A percentile compares a stretch with the other conserved stretches of the same genome.
These are phyloP conservation scores for Ischnus inquisitorius DNA, from an alignment of 2,888 invertebrate genomes.

Conservation along the genomic window DNA sequence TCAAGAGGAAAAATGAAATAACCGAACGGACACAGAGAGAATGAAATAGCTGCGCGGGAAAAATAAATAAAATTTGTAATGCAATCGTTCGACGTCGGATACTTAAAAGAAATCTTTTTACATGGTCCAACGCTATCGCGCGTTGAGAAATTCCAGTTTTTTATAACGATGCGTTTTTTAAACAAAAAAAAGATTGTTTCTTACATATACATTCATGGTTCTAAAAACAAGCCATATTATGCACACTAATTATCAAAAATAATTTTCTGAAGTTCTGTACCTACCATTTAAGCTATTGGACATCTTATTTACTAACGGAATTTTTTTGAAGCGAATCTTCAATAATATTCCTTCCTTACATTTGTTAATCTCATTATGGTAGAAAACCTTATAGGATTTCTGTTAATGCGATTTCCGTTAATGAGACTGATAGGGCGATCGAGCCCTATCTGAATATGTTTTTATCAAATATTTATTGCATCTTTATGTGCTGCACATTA, in stretches of 20 bases:
- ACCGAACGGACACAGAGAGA: constrained; percentile 65
- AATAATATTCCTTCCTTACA: not conserved
- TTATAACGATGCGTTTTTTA: too few relatives aligned
- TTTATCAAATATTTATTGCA: not conserved
- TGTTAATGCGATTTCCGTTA: too few relatives aligned
- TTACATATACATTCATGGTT: too few relatives aligned
- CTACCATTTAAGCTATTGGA: too few relatives aligned
- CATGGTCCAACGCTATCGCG: too few relatives aligned
- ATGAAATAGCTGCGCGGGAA: constrained; percentile 48
- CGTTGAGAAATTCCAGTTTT: too few relatives aligned
- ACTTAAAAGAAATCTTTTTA: not conserved
- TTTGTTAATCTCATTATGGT: not conserved
- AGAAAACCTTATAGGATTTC: too few relatives aligned
- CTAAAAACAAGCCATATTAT: too few relatives aligned
- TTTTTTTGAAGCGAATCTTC: not conserved
- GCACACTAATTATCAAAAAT: too few relatives aligned
- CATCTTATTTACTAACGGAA: too few relatives aligned
- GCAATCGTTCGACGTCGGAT: not conserved
- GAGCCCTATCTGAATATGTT: not conserved
- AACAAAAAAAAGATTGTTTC: too few relatives aligned
- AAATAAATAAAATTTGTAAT: constrained; percentile 29
- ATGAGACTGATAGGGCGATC: not conserved
- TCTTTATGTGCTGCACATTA: not conserved
- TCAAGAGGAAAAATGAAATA: constrained; percentile 67
- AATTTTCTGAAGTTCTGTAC: too few relatives aligned